phyloP scores from a whole-genome alignment of 1,140 invertebrate genomes.

The Trigoniulus corallinus region DNA sequence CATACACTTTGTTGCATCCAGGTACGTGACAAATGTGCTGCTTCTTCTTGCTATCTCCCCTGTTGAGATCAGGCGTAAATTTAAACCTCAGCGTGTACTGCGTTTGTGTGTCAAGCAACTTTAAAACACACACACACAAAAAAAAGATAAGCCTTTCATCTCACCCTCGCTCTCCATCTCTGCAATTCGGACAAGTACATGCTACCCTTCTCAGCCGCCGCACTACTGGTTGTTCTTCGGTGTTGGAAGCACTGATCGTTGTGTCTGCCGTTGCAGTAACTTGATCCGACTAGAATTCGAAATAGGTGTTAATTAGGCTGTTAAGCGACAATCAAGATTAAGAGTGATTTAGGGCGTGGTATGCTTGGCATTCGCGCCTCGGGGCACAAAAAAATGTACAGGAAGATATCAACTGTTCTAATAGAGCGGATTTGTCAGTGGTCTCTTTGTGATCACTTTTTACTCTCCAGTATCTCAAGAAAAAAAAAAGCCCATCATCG shows the following conservation, averaged over 20 bases:
- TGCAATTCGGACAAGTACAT: conserved; percentile 92
- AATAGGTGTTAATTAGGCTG: too few relatives aligned
- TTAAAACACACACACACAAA: background rate
- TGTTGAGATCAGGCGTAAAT: background rate
- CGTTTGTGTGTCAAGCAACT: background rate
- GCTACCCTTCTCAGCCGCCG: conserved; percentile 58
- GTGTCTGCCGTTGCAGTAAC: conserved; percentile 14
- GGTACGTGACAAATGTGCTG: conserved; percentile 92
- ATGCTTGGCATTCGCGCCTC: too few relatives aligned
- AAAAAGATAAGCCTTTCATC: conserved; percentile 16
- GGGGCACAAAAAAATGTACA: too few relatives aligned
- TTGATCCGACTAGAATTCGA: background rate
- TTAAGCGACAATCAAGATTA: too few relatives aligned
- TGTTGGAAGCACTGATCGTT: conserved; percentile 12
- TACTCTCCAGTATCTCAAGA: too few relatives aligned
- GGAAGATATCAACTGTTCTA: too few relatives aligned
- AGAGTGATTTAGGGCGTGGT: too few relatives aligned
- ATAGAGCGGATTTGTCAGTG: too few relatives aligned
- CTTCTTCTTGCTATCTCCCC: conserved; percentile 41
- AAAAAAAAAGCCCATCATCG: too few relatives aligned
- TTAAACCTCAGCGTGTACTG: too few relatives aligned
- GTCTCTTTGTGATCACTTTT: too few relatives aligned
- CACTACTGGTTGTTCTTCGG: conserved; percentile 26
- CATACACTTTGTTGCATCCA: conserved; percentile 93
- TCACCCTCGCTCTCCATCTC: conserved; percentile 56